Conservation (phyloP, 2,888 invertebrate species). For the Chorisops tibialis region DNA sequence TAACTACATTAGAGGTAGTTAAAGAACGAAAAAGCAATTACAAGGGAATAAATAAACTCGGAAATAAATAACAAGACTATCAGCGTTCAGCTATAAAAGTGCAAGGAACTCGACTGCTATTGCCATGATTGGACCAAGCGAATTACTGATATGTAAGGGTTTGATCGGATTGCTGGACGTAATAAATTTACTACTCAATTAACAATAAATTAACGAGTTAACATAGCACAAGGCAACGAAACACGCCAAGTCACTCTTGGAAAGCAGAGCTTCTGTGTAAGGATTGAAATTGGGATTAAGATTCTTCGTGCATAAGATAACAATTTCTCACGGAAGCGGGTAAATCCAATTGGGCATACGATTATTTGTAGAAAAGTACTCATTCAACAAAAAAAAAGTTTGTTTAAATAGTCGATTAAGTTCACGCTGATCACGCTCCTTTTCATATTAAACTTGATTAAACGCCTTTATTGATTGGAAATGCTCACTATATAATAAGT, state of each 20-base stretch:
- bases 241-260: slow-evolving; percentile 20
- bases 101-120: no score
- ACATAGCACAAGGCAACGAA: slow-evolving; percentile 17
- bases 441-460: slow-evolving; percentile 14
- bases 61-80: slow-evolving; percentile 26
- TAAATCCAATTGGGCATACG: slow-evolving; percentile 2
- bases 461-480: slow-evolving; percentile 10
- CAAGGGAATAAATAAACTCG: slow-evolving; percentile 23
- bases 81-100: not conserved
- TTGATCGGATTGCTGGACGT: slow-evolving; percentile 21
- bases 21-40: slow-evolving; percentile 24
- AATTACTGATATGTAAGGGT: not conserved
- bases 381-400: not conserved
- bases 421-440: slow-evolving; percentile 15
- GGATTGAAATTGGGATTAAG: slow-evolving; percentile 20
- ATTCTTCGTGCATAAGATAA: slow-evolving; percentile 15
- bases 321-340: not conserved
- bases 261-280: slow-evolving; percentile 4
- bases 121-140: no score
- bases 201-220: slow-evolving; percentile 27
- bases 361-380: slow-evolving; percentile 4
- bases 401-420: slow-evolving; percentile 20
- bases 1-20: slow-evolving; percentile 20
- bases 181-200: slow-evolving; percentile 27
- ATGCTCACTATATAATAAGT: not conserved